phyloP scores from a whole-genome alignment of 2,113 vertebrate species.

The Dicentrarchus labrax region DNA sequence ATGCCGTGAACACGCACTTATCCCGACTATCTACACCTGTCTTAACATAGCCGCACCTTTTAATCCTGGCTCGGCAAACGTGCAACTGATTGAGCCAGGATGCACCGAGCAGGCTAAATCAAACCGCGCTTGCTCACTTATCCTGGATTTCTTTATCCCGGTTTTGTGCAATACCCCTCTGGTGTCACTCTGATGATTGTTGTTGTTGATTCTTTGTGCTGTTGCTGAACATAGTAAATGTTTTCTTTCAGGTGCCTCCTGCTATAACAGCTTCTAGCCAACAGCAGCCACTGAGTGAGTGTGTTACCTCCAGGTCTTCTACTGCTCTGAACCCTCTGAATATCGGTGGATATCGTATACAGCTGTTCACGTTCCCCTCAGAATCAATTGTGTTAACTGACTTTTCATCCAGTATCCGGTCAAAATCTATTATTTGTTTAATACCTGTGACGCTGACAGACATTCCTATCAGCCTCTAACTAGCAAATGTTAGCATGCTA shows the following conservation, averaged over 20 bases:
- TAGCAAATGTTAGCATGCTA: not conserved
- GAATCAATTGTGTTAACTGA: not conserved
- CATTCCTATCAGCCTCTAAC: not conserved
- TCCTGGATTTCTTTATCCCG: no score
- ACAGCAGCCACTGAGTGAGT: slow-evolving; percentile 59
- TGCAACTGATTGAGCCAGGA: no score
- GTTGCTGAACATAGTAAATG: not conserved
- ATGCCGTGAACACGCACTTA: no score
- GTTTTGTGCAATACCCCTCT: no score
- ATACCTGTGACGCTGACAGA: not conserved
- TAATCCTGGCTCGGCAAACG: no score
- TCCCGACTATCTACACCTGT: no score
- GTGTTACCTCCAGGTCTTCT: not conserved
- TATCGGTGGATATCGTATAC: no score
- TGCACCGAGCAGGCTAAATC: no score
- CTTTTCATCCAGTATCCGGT: not conserved
- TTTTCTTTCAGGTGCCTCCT: slow-evolving; percentile 39
- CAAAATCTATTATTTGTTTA: not conserved
- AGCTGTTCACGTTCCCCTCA: not conserved
- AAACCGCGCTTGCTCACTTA: no score
- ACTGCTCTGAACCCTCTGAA: not conserved
- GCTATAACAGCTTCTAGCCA: not conserved
- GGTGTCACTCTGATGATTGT: not conserved
- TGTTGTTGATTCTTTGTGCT: not conserved
- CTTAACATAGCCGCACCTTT: no score